Evolutionary conservation across 2,797 vertebrate genomes (phyloP).

Genomic region (Furcifer pardalis): DNA sequence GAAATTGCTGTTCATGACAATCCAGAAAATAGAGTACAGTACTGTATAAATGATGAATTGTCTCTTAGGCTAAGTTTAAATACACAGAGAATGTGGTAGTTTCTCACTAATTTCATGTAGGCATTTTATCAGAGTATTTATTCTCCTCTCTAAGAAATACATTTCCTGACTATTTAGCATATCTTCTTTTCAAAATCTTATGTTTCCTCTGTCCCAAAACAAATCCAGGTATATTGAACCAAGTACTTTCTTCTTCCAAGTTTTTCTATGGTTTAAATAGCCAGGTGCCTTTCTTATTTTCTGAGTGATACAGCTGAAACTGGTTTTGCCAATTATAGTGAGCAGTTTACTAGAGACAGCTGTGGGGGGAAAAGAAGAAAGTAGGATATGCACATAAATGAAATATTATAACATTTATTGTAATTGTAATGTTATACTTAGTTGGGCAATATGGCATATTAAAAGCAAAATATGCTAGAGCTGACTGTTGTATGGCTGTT

Average conservation of each 20-base stretch:
- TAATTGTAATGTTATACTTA: too few species aligned
- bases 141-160: background rate
- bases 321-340: background rate
- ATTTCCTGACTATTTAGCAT: background rate
- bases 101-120: constrained; percentile 11
- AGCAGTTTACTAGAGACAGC: background rate
- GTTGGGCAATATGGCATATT: background rate
- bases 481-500: background rate
- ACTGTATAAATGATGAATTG: background rate
- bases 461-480: background rate
- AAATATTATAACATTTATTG: too few species aligned
- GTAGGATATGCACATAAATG: constrained; percentile 22
- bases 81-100: background rate
- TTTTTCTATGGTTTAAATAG: background rate
- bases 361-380: background rate
- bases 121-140: constrained; percentile 17
- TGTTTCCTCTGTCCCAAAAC: background rate
- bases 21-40: background rate
- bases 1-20: constrained; percentile 10
- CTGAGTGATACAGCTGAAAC: constrained; percentile 12
- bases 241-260: background rate
- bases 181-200: background rate
- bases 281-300: background rate
- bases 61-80: background rate
- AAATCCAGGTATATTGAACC: constrained; percentile 11